Evolutionary conservation across 2,797 vertebrate species (phyloP).

Genomic region (Characodon lateralis): DNA sequence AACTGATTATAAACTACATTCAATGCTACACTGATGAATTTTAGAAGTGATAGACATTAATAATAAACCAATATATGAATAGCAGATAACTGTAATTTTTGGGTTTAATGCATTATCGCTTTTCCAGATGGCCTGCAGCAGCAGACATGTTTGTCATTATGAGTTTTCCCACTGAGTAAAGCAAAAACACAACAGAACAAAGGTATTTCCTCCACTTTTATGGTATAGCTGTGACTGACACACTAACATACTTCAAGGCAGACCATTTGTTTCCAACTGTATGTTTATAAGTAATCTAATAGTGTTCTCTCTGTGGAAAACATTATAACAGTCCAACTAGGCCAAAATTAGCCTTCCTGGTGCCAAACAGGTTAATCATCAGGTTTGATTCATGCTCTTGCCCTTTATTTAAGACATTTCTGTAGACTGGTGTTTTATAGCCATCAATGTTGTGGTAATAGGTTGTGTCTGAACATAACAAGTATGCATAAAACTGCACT

Average conservation of each 20-base stretch:
- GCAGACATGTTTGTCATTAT: conserved; percentile 46
- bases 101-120: conserved; percentile 40
- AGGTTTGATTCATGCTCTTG: conserved; percentile 75
- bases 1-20: conserved; percentile 7
- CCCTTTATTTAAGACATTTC: conserved; percentile 73
- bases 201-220: conserved; percentile 46
- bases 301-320: conserved; percentile 27
- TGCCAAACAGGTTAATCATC: conserved; percentile 73
- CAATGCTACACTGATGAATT: background rate
- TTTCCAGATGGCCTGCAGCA: conserved; percentile 50
- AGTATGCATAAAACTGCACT: conserved; percentile 64
- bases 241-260: conserved; percentile 29
- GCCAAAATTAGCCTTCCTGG: conserved; percentile 44
- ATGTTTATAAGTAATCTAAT: background rate
- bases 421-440: conserved; percentile 75
- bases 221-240: conserved; percentile 22
- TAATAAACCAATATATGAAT: conserved; percentile 15
- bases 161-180: conserved; percentile 32
- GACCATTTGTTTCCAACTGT: background rate
- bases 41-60: conserved; percentile 6
- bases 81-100: conserved; percentile 29
- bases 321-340: conserved; percentile 23
- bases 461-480: conserved; percentile 70
- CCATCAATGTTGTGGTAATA: conserved; percentile 72
- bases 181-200: conserved; percentile 29